Percentiles rank a stretch among this genome's conserved stretches.
These are phyloP conservation scores for Octopus bimaculoides DNA, from an alignment of 1,140 invertebrate species.

Conservation along the genomic window DNA sequence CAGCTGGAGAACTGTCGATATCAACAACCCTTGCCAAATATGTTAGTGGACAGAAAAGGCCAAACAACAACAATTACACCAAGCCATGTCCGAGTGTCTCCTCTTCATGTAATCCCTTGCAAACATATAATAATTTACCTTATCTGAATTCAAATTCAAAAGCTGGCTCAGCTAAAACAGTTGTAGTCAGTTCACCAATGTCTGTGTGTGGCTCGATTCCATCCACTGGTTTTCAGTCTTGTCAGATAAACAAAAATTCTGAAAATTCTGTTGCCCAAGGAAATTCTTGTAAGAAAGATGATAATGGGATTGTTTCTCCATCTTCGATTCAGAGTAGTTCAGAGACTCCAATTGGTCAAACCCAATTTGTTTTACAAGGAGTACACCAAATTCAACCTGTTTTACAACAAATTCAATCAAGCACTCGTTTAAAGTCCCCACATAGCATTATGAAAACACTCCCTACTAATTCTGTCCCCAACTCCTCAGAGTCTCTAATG, in stretches of 20 bases:
- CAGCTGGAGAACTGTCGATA: too few relatives aligned
- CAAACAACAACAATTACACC: background rate
- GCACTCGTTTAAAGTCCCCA: background rate
- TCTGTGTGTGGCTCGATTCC: constrained; percentile 10
- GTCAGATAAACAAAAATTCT: constrained; percentile 11
- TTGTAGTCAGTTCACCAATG: constrained; percentile 11
- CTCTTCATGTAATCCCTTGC: background rate
- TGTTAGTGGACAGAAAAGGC: too few relatives aligned
- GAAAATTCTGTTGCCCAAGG: constrained; percentile 24
- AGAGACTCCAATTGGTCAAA: background rate
- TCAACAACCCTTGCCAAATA: too few relatives aligned
- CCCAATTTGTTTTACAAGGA: constrained; percentile 35
- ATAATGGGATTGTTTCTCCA: constrained; percentile 16
- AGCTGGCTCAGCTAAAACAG: background rate
- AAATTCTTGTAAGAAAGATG: constrained; percentile 1
- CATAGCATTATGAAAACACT: background rate
- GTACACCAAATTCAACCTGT: constrained; percentile 29
- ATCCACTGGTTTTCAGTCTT: background rate
- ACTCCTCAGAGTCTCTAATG: background rate
- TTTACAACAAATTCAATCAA: background rate
- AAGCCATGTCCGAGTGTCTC: background rate
- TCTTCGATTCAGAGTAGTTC: constrained; percentile 13
- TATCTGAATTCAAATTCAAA: background rate
- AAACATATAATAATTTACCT: background rate
- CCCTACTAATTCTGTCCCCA: background rate